Base-by-base conservation (phyloP, 2,797 vertebrate genomes). In the Zenarchopterus dispar region DNA sequence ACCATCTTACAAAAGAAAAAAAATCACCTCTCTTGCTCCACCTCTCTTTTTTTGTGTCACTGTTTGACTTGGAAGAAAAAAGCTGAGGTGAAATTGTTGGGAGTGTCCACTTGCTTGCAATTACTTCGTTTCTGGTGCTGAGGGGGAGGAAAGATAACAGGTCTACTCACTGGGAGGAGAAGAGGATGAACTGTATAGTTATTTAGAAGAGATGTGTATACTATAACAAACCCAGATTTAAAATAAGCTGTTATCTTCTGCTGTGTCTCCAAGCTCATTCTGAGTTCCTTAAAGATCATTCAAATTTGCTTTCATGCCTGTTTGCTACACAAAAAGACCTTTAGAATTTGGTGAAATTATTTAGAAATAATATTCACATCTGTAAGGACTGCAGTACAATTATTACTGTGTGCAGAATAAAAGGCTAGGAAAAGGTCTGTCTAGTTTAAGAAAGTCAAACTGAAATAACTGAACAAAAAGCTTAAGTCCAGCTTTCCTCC, bases 1-100 rank as follows among this genome's bases (percentile, higher is more conserved):
- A 84, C 92, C 91, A 93, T 92, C 88, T 89, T 88, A 39, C 15
- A 8, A 39, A 11, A 22, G 86, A 84, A 86, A 91, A 90, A 88
- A 90, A 90, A 92, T 88, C 82, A 85, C 84, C 70, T 76, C 54
- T 24, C 59, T 72, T 10, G 44, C 82, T 77, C 85, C 87, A 82
- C 90, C 88, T 67, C 75, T 57, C 68, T 33, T 46, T 55, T 52
- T 33, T 64, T 46, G 28, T 21, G 15, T 42, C 23, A 46, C 42
- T 59, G 43, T 77, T 71, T 71, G 68, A 87, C 74, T 82, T 54
- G 18, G 11, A 65, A 62, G 67, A 77, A 64, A 73, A 78, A 84
- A 77, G 64, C 44, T 73, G 73, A 79, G 77, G 70, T 77, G 58
- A 78, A 84, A 70, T 66, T 79, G 67, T 76, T 39, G 71, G 79